These are phyloP conservation scores for Philereme transversata DNA, from an alignment of 2,888 invertebrate genomes.

Conservation along the genomic window DNA sequence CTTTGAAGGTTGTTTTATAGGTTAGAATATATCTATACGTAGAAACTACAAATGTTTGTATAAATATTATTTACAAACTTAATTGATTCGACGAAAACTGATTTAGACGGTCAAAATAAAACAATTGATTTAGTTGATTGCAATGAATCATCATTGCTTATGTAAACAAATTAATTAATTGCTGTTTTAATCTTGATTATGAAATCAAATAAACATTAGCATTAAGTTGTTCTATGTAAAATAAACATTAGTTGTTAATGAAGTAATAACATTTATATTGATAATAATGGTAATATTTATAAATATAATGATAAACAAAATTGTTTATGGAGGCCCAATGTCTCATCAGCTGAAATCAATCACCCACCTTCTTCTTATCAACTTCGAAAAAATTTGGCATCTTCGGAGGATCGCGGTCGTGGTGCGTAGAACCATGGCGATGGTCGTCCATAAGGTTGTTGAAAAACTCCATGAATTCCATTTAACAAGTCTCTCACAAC, in stretches of 20 bases:
- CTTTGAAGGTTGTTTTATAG: constrained; percentile 2
- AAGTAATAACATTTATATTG: background rate
- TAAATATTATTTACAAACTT: background rate
- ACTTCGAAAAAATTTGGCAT: constrained; percentile 78
- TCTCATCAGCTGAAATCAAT: background rate
- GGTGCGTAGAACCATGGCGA: constrained; percentile 54
- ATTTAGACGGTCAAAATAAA: background rate
- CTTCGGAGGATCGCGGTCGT: constrained; percentile 65
- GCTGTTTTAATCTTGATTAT: background rate
- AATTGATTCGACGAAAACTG: background rate
- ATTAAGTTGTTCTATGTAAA: no score
- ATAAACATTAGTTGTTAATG: background rate
- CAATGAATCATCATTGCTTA: constrained; percentile 12
- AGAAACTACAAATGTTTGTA: background rate
- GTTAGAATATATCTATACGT: background rate
- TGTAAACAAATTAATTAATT: constrained; percentile 13
- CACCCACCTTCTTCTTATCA: constrained; percentile 74
- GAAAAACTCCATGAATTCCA: constrained; percentile 77
- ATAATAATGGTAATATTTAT: no score
- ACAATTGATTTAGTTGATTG: constrained; percentile 6
- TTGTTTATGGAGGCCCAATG: background rate
- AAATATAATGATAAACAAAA: background rate
- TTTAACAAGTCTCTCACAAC: constrained; percentile 51
- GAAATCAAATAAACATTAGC: background rate
- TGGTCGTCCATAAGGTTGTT: constrained; percentile 71